These are phyloP conservation scores for Platynereis dumerilii DNA, from an alignment of 2,888 invertebrate genomes.

Conservation along the genomic window DNA sequence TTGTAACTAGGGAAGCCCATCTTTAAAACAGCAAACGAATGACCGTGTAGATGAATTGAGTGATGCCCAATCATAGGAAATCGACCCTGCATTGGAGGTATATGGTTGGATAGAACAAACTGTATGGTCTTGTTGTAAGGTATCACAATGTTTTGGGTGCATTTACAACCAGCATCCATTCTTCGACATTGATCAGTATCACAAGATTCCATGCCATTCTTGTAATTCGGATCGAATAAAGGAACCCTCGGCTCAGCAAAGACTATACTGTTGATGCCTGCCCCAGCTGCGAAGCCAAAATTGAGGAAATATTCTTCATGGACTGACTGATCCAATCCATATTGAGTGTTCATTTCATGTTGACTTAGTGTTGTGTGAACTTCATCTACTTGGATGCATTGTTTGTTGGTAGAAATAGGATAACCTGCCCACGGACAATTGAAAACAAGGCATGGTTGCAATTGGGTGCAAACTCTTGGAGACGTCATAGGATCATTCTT, in stretches of 20 bases:
- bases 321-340: constrained; percentile 25
- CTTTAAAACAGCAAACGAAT: constrained; percentile 50
- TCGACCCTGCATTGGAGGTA: constrained; percentile 5
- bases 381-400: too few relatives aligned
- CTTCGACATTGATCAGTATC: too few relatives aligned
- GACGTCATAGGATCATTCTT: background rate
- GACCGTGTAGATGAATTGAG: constrained; percentile 57
- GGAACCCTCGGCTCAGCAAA: constrained; percentile 47
- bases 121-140: constrained; percentile 23
- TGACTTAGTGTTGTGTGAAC: too few relatives aligned
- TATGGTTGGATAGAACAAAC: constrained; percentile 18
- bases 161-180: constrained; percentile 23
- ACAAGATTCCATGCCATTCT: too few relatives aligned
- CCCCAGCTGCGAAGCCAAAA: constrained; percentile 15
- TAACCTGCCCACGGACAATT: background rate
- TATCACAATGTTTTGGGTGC: constrained; percentile 24
- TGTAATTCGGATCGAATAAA: too few relatives aligned
- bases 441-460: background rate
- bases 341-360: too few relatives aligned
- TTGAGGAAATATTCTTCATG: constrained; percentile 42
- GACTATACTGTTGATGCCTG: constrained; percentile 38
- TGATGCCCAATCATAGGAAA: constrained; percentile 33
- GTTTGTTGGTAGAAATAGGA: background rate
- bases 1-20: constrained; percentile 39
- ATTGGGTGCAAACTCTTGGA: background rate